Evolutionary conservation across 2,113 vertebrate genomes (phyloP).

Genomic region (Lagopus muta): DNA sequence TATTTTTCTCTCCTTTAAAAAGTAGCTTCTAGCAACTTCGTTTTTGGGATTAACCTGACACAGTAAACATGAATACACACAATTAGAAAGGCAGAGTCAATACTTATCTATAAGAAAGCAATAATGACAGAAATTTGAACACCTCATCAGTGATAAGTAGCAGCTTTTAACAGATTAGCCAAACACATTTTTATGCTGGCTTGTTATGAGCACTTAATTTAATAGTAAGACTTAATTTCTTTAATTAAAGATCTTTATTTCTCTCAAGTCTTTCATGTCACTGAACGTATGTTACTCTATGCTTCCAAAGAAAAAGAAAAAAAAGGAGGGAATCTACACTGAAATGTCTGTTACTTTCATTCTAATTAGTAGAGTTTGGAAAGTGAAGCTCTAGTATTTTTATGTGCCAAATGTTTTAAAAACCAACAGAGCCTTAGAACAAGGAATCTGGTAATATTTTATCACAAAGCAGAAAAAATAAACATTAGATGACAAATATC

Average conservation of each 20-base stretch:
- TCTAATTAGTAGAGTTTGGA: neutral
- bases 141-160: constrained; percentile 15
- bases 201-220: neutral
- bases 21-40: neutral
- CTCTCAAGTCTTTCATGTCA: constrained; percentile 12
- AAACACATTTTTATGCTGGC: neutral
- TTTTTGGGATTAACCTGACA: neutral
- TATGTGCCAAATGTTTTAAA: neutral
- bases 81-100: neutral
- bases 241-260: constrained; percentile 1
- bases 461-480: neutral
- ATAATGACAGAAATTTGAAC: neutral
- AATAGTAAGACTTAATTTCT: constrained; percentile 16
- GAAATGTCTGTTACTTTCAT: neutral
- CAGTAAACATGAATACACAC: neutral
- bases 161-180: constrained; percentile 10
- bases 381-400: neutral
- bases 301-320: neutral
- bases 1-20: constrained; percentile 19
- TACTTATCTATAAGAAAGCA: neutral
- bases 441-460: neutral
- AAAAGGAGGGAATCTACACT: neutral
- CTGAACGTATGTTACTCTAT: neutral
- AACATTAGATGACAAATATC: neutral
- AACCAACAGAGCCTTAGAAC: neutral